Evolutionary conservation across 1,140 invertebrate species (phyloP).

Genomic region (Paraescarpia echinospica): DNA sequence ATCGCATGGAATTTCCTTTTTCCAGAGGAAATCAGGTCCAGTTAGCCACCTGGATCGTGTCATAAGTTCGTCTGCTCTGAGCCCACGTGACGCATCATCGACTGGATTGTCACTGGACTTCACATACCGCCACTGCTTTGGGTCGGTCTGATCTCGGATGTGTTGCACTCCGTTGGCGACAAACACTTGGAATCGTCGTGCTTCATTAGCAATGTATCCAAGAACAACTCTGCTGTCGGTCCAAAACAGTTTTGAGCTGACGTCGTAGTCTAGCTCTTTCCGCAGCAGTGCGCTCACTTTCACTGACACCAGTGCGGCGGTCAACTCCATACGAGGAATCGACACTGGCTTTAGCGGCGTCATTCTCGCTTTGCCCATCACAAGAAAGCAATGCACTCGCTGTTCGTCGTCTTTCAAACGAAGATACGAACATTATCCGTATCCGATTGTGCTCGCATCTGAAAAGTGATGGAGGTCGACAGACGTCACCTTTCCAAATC

Average conservation of each 20-base stretch:
- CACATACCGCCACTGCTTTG: conserved; percentile 18
- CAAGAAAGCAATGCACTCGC: conserved; percentile 16
- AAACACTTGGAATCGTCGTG: conserved; percentile 28
- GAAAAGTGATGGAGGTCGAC: conserved; percentile 31
- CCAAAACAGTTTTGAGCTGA: too few species aligned
- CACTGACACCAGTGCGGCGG: conserved; percentile 25
- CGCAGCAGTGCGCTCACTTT: background rate
- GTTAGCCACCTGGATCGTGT: conserved; percentile 7
- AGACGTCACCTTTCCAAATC: background rate
- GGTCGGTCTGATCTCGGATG: background rate
- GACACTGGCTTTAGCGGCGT: conserved; percentile 19
- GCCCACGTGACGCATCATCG: conserved; percentile 25
- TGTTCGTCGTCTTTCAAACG: background rate
- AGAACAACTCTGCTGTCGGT: conserved; percentile 24
- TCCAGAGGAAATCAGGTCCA: conserved; percentile 26
- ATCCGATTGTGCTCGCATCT: conserved; percentile 28
- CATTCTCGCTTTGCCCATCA: conserved; percentile 28
- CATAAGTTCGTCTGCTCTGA: background rate
- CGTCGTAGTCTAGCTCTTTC: too few species aligned
- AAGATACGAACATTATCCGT: conserved; percentile 25
- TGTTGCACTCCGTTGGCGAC: conserved; percentile 23
- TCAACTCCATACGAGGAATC: conserved; percentile 22
- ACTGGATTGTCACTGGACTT: conserved; percentile 16
- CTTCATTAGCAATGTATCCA: conserved; percentile 27
- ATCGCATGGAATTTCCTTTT: conserved; percentile 26